Evolutionary conservation across 2,888 invertebrate genomes (phyloP).

Genomic region (Nomada goodeniana): DNA sequence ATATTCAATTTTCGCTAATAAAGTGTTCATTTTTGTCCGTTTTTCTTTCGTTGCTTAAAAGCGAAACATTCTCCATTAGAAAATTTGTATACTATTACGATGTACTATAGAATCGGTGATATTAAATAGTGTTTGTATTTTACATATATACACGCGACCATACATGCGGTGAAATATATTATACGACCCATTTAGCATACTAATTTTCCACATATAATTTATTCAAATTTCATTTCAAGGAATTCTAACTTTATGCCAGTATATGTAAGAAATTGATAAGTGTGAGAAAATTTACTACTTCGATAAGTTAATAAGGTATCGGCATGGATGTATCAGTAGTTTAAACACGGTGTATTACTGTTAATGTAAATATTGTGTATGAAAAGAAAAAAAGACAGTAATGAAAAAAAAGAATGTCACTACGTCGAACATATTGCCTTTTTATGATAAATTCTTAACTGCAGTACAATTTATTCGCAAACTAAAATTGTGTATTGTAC

Average conservation of each 20-base stretch:
- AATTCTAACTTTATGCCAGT: not conserved
- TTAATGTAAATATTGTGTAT: conserved; percentile 60
- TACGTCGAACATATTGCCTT: conserved; percentile 35
- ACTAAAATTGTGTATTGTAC: conserved; percentile 33
- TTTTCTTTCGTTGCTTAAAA: conserved; percentile 7
- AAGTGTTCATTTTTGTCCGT: conserved; percentile 12
- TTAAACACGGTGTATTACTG: conserved; percentile 24
- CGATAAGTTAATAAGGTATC: conserved; percentile 30
- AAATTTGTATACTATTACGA: conserved; percentile 42
- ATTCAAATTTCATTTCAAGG: not conserved
- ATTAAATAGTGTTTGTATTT: conserved; percentile 32
- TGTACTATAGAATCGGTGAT: conserved; percentile 37
- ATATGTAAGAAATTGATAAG: conserved; percentile 8
- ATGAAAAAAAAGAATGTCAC: conserved; percentile 22
- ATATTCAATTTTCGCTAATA: conserved; percentile 1
- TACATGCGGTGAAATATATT: conserved; percentile 12
- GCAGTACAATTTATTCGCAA: conserved; percentile 13
- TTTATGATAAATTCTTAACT: conserved; percentile 26
- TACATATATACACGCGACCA: conserved; percentile 9
- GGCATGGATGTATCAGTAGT: conserved; percentile 12
- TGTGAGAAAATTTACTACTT: conserved; percentile 22
- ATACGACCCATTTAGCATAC: conserved; percentile 20
- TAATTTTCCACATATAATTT: not conserved
- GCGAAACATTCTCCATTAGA: conserved; percentile 9
- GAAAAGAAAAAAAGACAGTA: conserved; percentile 10